Base-by-base conservation (phyloP, 2,797 vertebrate genomes). In the Falco rusticolus region DNA sequence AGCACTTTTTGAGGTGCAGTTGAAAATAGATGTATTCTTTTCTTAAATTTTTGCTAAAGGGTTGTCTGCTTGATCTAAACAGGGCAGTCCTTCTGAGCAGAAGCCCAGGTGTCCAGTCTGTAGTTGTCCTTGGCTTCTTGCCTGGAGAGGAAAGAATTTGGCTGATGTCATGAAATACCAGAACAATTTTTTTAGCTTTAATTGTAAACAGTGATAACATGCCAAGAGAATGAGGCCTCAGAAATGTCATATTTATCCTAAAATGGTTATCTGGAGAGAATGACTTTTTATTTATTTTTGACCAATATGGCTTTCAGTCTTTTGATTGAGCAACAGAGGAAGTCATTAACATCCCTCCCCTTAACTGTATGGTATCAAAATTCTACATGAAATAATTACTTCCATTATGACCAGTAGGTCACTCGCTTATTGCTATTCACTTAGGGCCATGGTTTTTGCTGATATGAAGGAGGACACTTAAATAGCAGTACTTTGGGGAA, bases 161-260 rank as follows among this genome's bases (percentile, higher is more conserved):
- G 96, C 98, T 98, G 98, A 98, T 98, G 98, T 98, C 97, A 98
- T 97, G 90, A 98, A 98, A 98, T 98, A 97, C 98, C 98, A 98
- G 97, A 93, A 92, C 95, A 98, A 97, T 97, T 98, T 98, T 98
- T 98, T 98, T 96, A 97, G 94, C 93, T 95, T 97, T 97, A 97
- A 98, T 97, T 98, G 97, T 98, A 98, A 98, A 97, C 98, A 98
- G 93, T 96, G 95, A 97, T 97, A 97, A 93, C 94, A 85, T 96
- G 97, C 98, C 98, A 98, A 97, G 94, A 94, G 95, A 97, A 94
- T 95, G 96, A 97, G 90, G 79, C 87, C 90, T 96, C 84, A 96
- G 95, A 98, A 98, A 98, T 96, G 90, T 87, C 95, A 82, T 96
- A 97, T 98, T 98, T 98, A 90, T 96, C 97, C 97, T 98, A 98